phyloP scores from a whole-genome alignment of 2,113 vertebrate genomes.

The Anguilla japonica region DNA sequence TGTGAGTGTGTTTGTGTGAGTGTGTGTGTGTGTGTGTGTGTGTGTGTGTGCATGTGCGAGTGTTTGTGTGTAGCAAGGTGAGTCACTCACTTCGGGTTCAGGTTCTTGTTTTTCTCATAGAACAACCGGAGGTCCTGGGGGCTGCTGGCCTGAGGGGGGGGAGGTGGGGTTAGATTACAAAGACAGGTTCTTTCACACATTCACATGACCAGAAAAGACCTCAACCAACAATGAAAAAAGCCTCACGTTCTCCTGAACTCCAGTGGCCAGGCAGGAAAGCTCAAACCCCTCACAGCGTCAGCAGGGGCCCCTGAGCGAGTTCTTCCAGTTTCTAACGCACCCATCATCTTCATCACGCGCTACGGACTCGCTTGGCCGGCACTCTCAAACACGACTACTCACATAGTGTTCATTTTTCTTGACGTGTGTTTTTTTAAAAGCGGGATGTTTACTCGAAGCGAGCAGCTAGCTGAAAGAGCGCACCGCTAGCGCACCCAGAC shows the following conservation, averaged over 20 bases:
- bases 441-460: neutral
- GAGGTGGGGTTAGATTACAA: neutral
- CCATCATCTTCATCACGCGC: neutral
- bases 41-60: neutral
- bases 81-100: constrained; percentile 82
- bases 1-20: neutral
- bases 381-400: neutral
- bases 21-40: neutral
- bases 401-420: neutral
- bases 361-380: neutral
- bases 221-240: neutral
- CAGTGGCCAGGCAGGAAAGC: no score
- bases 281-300: no score
- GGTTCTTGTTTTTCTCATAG: constrained; percentile 90
- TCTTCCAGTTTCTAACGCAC: no score
- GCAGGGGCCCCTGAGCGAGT: no score
- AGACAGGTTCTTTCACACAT: neutral
- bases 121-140: constrained; percentile 92
- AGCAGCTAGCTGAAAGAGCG: neutral
- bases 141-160: constrained; percentile 79
- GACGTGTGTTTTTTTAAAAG: neutral
- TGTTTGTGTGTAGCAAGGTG: no score
- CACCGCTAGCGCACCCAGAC: neutral
- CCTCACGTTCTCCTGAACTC: no score
- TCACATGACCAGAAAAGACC: no score